These are phyloP conservation scores for Drosophila rufa DNA, from an alignment of 1,140 invertebrate species.

Conservation along the genomic window DNA sequence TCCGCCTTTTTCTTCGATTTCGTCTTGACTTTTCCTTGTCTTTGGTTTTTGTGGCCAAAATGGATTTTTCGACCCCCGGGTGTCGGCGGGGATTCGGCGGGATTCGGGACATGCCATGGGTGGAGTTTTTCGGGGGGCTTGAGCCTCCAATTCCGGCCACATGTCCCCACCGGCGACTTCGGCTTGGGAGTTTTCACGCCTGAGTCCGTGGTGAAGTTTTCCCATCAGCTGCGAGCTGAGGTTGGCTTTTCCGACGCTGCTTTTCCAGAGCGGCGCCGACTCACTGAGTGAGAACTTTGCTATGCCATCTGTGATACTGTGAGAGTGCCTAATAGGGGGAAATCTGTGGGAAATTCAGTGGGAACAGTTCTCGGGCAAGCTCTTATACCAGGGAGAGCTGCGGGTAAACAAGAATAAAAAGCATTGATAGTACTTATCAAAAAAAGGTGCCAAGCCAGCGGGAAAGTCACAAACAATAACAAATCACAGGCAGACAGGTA, in stretches of 20 bases:
- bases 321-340: conserved; percentile 4
- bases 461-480: conserved; percentile 16
- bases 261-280: conserved; percentile 50
- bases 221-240: conserved; percentile 61
- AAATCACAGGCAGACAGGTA: conserved; percentile 4
- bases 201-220: conserved; percentile 62
- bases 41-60: conserved; percentile 31
- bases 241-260: conserved; percentile 30
- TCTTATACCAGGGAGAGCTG: conserved; percentile 39
- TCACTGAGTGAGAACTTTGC: conserved; percentile 9
- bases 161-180: conserved; percentile 28
- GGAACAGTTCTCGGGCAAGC: conserved; percentile 15
- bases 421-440: conserved; percentile 69
- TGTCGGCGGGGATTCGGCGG: background rate
- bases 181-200: conserved; percentile 39
- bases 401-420: conserved; percentile 40
- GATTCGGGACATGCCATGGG: conserved; percentile 7
- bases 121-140: conserved; percentile 4
- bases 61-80: conserved; percentile 27
- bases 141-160: conserved; percentile 26
- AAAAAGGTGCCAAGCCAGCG: conserved; percentile 20
- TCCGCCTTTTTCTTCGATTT: conserved; percentile 20
- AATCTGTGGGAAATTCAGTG: conserved; percentile 9
- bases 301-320: conserved; percentile 14
- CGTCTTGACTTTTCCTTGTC: conserved; percentile 54